Conservation (phyloP, 23 tunicate genomes). For the Styela clava region DNA sequence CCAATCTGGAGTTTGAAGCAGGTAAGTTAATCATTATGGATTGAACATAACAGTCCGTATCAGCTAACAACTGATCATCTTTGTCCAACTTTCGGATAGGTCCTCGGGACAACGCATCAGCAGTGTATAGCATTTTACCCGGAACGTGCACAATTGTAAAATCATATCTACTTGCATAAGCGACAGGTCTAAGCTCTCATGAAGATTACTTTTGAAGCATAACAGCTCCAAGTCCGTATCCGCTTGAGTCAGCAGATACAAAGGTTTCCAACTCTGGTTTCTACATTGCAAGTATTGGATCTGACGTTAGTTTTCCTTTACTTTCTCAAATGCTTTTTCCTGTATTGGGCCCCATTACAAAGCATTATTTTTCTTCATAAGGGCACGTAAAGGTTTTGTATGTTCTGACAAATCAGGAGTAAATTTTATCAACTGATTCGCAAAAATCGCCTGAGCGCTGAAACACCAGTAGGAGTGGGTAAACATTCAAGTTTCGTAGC, state of each 20-base stretch:
- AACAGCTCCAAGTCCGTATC: conserved; percentile 33
- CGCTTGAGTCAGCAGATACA: conserved; percentile 21
- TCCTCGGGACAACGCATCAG: too few species aligned
- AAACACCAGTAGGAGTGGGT: not conserved
- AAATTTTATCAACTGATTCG: conserved; percentile 12
- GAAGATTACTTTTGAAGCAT: conserved; percentile 18
- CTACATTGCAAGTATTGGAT: conserved; percentile 3
- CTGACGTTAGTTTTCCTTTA: not conserved
- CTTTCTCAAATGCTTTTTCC: too few species aligned
- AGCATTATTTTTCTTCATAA: conserved; percentile 9
- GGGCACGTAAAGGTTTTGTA: conserved; percentile 8
- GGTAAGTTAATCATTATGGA: too few species aligned
- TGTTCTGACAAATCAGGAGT: conserved; percentile 17
- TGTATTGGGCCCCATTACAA: conserved; percentile 6
- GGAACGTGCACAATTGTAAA: conserved; percentile 30
- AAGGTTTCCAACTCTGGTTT: conserved; percentile 9
- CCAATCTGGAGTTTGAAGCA: too few species aligned
- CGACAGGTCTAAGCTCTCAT: conserved; percentile 4
- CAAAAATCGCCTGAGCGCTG: not conserved
- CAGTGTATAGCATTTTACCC: conserved; percentile 22
- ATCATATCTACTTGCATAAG: conserved; percentile 4
- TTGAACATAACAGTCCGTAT: too few species aligned
- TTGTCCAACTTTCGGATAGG: too few species aligned
- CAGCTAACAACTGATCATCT: too few species aligned
- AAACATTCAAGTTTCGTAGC: not conserved